Percentiles rank a stretch among this genome's conserved stretches.
These are phyloP conservation scores for Pongo pygmaeus DNA, from an alignment of 2,113 vertebrate genomes.

Conservation along the genomic window DNA sequence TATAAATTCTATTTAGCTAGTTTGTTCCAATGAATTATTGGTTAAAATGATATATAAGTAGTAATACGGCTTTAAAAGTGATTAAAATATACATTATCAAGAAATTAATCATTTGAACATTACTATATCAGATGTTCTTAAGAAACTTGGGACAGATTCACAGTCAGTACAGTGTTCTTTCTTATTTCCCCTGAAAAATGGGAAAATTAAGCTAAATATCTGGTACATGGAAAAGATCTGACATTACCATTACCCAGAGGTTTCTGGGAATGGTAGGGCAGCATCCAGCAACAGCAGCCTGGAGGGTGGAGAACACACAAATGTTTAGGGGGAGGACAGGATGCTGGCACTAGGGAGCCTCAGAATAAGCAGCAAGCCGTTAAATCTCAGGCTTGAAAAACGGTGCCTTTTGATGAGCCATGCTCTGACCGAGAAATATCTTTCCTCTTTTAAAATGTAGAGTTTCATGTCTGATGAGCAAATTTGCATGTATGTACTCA, in stretches of 20 bases:
- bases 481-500: neutral
- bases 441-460: slow-evolving; percentile 17
- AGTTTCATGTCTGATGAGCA: neutral
- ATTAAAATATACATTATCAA: slow-evolving; percentile 44
- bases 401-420: neutral
- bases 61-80: slow-evolving; percentile 9
- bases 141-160: neutral
- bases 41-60: slow-evolving; percentile 42
- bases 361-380: neutral
- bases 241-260: neutral
- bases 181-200: slow-evolving; percentile 3
- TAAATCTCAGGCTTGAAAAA: neutral
- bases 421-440: neutral
- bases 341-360: neutral
- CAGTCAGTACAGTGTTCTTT: neutral
- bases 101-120: slow-evolving; percentile 22
- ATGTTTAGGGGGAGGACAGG: neutral
- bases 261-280: neutral
- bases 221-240: neutral
- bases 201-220: slow-evolving; percentile 10
- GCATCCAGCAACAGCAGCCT: neutral
- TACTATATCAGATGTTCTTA: neutral
- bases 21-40: slow-evolving; percentile 36
- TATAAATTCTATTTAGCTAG: slow-evolving; percentile 32
- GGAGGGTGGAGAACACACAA: neutral